Evolutionary conservation across 2,113 vertebrate genomes (phyloP).

Genomic region (Pungitius pungitius): DNA sequence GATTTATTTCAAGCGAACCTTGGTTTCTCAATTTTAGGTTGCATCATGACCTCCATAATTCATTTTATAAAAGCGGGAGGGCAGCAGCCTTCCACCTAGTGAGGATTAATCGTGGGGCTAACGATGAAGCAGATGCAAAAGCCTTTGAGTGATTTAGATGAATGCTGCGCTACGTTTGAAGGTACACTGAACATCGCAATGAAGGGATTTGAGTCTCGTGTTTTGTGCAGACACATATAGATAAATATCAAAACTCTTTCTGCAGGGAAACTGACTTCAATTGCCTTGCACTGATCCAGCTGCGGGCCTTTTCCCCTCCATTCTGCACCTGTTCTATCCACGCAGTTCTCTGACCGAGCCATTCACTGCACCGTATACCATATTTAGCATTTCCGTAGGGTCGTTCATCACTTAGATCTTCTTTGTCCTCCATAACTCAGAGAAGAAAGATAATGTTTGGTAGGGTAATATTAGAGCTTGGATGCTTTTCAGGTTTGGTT

Average conservation of each 20-base stretch:
- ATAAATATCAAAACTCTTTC: slow-evolving; percentile 23
- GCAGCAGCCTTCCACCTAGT: slow-evolving; percentile 29
- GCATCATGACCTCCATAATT: slow-evolving; percentile 13
- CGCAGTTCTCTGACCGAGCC: slow-evolving; percentile 42
- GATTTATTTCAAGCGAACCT: slow-evolving; percentile 27
- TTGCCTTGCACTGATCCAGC: slow-evolving; percentile 31
- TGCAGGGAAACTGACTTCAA: slow-evolving; percentile 26
- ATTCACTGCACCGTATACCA: slow-evolving; percentile 32
- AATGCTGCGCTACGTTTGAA: slow-evolving; percentile 21
- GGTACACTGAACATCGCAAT: neutral
- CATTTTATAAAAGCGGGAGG: neutral
- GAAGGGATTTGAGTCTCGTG: slow-evolving; percentile 13
- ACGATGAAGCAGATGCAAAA: slow-evolving; percentile 14
- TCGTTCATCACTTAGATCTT: slow-evolving; percentile 57
- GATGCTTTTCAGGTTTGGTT: slow-evolving; percentile 54
- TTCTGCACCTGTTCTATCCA: slow-evolving; percentile 46
- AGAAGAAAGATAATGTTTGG: slow-evolving; percentile 50
- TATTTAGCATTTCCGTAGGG: slow-evolving; percentile 56
- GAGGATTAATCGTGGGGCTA: slow-evolving; percentile 39
- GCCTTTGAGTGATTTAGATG: slow-evolving; percentile 22
- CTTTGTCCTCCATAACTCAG: slow-evolving; percentile 48
- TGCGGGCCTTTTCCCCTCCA: neutral
- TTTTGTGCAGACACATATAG: slow-evolving; percentile 28
- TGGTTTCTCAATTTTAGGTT: slow-evolving; percentile 5
- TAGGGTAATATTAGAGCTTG: slow-evolving; percentile 55